These are phyloP conservation scores for Sclerodermus sp. DNA, from an alignment of 2,888 invertebrate species.

Conservation along the genomic window DNA sequence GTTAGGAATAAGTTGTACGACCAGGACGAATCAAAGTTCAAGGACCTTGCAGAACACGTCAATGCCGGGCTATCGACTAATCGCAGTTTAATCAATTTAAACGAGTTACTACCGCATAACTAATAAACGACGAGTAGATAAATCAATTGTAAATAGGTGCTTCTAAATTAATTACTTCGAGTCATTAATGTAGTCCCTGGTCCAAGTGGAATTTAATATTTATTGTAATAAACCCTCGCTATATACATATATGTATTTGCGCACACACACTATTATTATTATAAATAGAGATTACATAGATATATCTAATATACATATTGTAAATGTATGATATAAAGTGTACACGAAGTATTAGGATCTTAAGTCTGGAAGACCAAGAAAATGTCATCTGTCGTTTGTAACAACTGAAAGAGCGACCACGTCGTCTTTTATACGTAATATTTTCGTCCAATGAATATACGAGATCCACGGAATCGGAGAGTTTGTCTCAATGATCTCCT, in stretches of 20 bases:
- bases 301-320: constrained; percentile 15
- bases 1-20: constrained; percentile 14
- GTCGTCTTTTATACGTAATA: no score
- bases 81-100: not conserved
- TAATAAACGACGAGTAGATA: not conserved
- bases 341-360: not conserved
- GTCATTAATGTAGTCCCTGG: no score
- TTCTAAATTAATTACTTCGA: no score
- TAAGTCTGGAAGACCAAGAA: no score
- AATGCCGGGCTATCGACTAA: not conserved
- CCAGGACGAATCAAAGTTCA: not conserved
- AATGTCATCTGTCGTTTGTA: no score
- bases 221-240: no score
- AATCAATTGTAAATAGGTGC: no score
- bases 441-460: no score
- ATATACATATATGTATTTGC: constrained; percentile 16
- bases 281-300: constrained; percentile 13
- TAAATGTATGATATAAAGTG: not conserved
- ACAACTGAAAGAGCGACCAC: no score
- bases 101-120: not conserved
- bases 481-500: no score
- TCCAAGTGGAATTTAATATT: no score
- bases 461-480: no score
- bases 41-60: constrained; percentile 3
- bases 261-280: constrained; percentile 17